phyloP scores from a whole-genome alignment of 2,113 vertebrate genomes.

The Emydocephalus ijimae region DNA sequence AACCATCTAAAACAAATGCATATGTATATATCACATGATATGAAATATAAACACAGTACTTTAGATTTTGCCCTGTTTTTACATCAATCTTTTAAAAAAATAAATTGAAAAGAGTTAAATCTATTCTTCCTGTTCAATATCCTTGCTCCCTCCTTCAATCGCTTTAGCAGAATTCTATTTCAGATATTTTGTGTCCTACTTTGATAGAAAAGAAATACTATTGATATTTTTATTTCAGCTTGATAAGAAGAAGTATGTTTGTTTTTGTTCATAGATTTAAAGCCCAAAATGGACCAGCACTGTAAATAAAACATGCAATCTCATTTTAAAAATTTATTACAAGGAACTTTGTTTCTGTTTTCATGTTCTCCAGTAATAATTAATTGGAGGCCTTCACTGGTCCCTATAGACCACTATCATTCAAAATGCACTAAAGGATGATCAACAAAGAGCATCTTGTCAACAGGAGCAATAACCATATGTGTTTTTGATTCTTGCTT shows the following conservation, averaged over 20 bases:
- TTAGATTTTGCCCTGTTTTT: conserved; percentile 18
- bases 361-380: conserved; percentile 83
- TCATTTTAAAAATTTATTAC: conserved; percentile 86
- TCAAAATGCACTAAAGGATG: conserved; percentile 70
- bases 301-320: conserved; percentile 84
- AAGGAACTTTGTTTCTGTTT: conserved; percentile 87
- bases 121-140: conserved; percentile 38
- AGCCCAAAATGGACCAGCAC: conserved; percentile 77
- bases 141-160: conserved; percentile 22
- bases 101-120: conserved; percentile 49
- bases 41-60: conserved; percentile 18
- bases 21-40: conserved; percentile 24
- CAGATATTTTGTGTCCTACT: conserved; percentile 62
- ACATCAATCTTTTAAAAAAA: conserved; percentile 15
- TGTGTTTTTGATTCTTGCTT: conserved; percentile 57
- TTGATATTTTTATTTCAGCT: conserved; percentile 71
- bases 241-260: conserved; percentile 73
- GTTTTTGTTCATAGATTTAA: conserved; percentile 79
- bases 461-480: conserved; percentile 56
- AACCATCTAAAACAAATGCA: conserved; percentile 23
- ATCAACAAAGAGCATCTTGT: conserved; percentile 66
- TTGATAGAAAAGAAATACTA: conserved; percentile 73
- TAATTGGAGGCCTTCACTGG: conserved; percentile 78
- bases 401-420: conserved; percentile 75
- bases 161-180: conserved; percentile 64